Evolutionary conservation across 2,113 vertebrate species (phyloP), one percentile per base, ranked within the genome.

Genomic region (Ageneiosus marmoratus): DNA sequence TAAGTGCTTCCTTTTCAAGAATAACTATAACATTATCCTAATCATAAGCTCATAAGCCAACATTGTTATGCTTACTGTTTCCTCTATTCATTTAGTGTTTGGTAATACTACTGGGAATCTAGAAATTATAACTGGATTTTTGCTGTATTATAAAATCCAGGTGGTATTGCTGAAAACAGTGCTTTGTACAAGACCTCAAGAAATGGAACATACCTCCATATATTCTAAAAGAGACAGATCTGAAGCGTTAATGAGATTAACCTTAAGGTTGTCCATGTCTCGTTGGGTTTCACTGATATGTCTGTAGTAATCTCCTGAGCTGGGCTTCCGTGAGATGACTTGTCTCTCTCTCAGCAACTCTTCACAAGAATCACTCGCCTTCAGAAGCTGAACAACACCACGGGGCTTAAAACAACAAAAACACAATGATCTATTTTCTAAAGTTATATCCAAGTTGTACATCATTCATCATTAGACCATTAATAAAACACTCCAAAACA

Each of bases 231-330:
- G 11, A 56, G n/a, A 62, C 20, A 75, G 18, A 60, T 44, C 11
- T 76, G 24, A 41, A 27, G 5, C 46, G 13, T 4, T 80, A 22
- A 41, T 56, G 46, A 37, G 1, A 7, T 74, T 88, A 81, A 94
- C 94, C 94, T 93, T 93, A 83, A 92, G 89, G 82, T 89, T 91
- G 83, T 94, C 92, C 94, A 95, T 95, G 75, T 37, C 55, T 73
- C 73, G 84, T 83, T 87, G 87, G 60, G 87, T 62, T 84, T 86
- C 88, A 72, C 89, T 93, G 81, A 95, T 91, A 78, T 90, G 69
- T 63, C 88, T 87, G 91, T 95, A 95, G 89, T 94, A 95, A 85
- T 92, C 94, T 48, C 88, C 87, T 44, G 81, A 82, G 85, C 85
- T 88, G 77, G 65, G 63, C 53, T 88, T 88, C 78, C 84, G 79